A percentile compares a stretch with the other conserved stretches of the same genome.
These are phyloP conservation scores for Bos indicus DNA, from an alignment of 2,113 vertebrate species.

Conservation along the genomic window DNA sequence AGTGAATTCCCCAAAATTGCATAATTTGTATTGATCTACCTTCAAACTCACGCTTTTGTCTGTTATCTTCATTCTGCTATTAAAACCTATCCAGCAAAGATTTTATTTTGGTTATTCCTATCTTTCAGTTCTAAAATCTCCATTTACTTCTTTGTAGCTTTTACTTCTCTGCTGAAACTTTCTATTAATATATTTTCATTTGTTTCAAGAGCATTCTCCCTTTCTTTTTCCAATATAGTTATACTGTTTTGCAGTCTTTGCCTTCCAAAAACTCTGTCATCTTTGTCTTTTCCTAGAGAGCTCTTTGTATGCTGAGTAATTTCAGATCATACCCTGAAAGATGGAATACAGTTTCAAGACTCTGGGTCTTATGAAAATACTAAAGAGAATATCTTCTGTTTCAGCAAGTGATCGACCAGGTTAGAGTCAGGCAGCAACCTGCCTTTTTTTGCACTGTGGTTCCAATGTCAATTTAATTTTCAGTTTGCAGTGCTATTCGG, in stretches of 20 bases:
- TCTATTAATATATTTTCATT: background rate
- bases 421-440: background rate
- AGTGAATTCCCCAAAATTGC: background rate
- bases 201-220: background rate
- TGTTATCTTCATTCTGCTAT: background rate
- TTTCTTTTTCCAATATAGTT: background rate
- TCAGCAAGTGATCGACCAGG: background rate
- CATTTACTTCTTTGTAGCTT: background rate
- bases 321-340: background rate
- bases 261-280: background rate
- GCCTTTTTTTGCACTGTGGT: background rate
- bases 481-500: background rate
- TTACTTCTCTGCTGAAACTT: background rate
- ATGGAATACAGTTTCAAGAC: background rate
- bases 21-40: background rate
- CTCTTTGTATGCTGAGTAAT: background rate
- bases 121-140: background rate
- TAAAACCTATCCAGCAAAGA: background rate
- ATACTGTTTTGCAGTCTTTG: background rate
- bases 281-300: background rate
- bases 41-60: background rate
- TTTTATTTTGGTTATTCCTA: background rate
- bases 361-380: background rate
- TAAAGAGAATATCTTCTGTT: background rate
- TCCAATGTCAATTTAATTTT: background rate